phyloP scores from a whole-genome alignment of 2,797 vertebrate genomes.

The Cichlasoma orientale region DNA sequence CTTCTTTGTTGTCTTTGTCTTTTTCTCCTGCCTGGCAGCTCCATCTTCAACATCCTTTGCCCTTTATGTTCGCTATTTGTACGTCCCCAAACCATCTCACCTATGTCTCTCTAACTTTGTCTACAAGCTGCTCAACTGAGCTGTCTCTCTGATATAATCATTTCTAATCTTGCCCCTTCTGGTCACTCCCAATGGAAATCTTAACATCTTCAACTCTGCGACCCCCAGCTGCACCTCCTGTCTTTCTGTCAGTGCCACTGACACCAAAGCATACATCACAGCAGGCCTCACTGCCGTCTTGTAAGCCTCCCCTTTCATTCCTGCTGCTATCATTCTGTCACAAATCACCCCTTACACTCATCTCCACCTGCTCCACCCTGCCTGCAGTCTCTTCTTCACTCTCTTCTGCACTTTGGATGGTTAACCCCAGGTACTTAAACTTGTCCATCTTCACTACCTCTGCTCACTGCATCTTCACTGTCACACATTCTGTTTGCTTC shows the following conservation, averaged over 20 bases:
- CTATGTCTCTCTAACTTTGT: not conserved
- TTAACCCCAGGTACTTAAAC: not conserved
- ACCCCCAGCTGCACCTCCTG: not conserved
- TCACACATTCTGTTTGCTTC: not conserved
- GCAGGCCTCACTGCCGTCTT: not conserved
- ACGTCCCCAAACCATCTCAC: not conserved
- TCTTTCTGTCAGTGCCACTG: not conserved
- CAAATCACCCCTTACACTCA: not conserved
- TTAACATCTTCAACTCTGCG: not conserved
- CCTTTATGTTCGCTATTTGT: not conserved
- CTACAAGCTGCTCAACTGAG: not conserved
- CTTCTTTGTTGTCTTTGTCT: not conserved
- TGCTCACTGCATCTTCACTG: no score
- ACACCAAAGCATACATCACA: not conserved
- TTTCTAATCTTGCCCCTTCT: not conserved
- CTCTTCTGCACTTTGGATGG: not conserved
- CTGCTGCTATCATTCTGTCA: not conserved
- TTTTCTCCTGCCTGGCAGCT: not conserved
- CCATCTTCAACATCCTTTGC: not conserved
- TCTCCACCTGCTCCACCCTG: not conserved
- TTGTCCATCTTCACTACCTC: no score
- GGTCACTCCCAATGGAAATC: not conserved
- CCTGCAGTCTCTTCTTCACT: not conserved
- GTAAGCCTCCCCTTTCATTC: not conserved
- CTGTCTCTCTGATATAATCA: not conserved